A percentile compares a stretch with the other conserved stretches of the same genome.
These are phyloP conservation scores for Aethina tumida DNA, from an alignment of 1,140 invertebrate species.

Conservation along the genomic window DNA sequence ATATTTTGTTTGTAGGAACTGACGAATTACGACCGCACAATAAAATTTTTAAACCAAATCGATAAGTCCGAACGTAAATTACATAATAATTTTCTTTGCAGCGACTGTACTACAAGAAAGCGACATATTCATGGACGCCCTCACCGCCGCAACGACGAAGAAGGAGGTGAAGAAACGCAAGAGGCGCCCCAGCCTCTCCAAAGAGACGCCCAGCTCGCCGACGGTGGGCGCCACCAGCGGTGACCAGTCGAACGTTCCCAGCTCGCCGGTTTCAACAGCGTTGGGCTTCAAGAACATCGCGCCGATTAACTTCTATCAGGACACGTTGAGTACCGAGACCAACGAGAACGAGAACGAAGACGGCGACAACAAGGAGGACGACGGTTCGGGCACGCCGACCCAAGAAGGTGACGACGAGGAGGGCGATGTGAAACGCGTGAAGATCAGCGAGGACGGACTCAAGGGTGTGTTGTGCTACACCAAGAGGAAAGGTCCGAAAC, in stretches of 20 bases:
- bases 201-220: slow-evolving; percentile 43
- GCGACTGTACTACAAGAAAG: slow-evolving; percentile 75
- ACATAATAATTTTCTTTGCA: slow-evolving; percentile 39
- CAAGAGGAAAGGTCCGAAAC: slow-evolving; percentile 62
- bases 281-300: slow-evolving; percentile 39
- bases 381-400: slow-evolving; percentile 24
- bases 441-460: slow-evolving; percentile 14
- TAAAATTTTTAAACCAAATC: too few relatives aligned
- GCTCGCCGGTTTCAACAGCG: slow-evolving; percentile 13
- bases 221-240: slow-evolving; percentile 15
- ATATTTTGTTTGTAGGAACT: too few relatives aligned
- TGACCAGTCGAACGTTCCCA: slow-evolving; percentile 35
- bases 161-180: slow-evolving; percentile 69
- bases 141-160: slow-evolving; percentile 61
- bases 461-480: slow-evolving; percentile 29
- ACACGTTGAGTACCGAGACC: slow-evolving; percentile 58
- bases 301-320: slow-evolving; percentile 81
- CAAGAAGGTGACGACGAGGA: slow-evolving; percentile 8
- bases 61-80: too few relatives aligned
- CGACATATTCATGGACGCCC: slow-evolving; percentile 84
- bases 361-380: slow-evolving; percentile 36
- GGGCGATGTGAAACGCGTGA: slow-evolving; percentile 6
- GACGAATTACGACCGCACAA: too few relatives aligned
- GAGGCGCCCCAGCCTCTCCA: slow-evolving; percentile 53
- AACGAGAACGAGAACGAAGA: slow-evolving; percentile 34